Percentiles rank a stretch among this genome's conserved stretches.
phyloP scores from a whole-genome alignment of 1,140 invertebrate genomes.

The Papilio dardanus region DNA sequence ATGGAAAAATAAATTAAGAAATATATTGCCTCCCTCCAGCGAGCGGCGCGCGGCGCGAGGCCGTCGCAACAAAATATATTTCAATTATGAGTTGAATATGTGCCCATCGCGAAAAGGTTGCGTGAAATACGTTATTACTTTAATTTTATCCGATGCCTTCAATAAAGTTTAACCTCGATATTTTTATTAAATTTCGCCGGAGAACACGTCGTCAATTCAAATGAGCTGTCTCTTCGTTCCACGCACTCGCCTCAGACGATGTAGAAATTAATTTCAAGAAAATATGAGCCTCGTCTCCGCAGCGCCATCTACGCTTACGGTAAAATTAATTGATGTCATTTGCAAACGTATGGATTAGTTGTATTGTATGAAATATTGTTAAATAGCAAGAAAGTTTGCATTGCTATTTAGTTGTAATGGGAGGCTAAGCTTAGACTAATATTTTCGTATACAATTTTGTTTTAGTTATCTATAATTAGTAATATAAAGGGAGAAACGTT shows the following conservation, averaged over 20 bases:
- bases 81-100: not conserved
- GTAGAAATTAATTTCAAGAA: slow-evolving; percentile 34
- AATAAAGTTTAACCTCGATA: slow-evolving; percentile 29
- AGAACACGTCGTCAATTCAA: slow-evolving; percentile 28
- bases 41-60: not conserved
- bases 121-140: slow-evolving; percentile 27
- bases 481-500: too few species aligned
- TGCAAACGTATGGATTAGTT: not conserved
- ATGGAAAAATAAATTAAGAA: slow-evolving; percentile 18
- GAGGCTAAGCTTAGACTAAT: too few species aligned
- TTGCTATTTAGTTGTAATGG: too few species aligned
- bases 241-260: slow-evolving; percentile 24
- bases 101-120: slow-evolving; percentile 13
- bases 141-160: slow-evolving; percentile 20
- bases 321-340: not conserved
- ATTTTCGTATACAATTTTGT: too few species aligned
- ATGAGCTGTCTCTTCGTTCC: slow-evolving; percentile 17
- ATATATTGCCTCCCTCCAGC: not conserved
- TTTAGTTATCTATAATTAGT: too few species aligned
- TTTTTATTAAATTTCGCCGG: slow-evolving; percentile 34
- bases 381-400: not conserved
- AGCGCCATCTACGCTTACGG: not conserved
- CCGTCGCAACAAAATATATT: not conserved
- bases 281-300: slow-evolving; percentile 14
- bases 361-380: not conserved